Percentiles rank a stretch among this genome's conserved stretches.
Conservation (phyloP, 2,797 vertebrate species). For the Melanotaenia maccullochi region DNA sequence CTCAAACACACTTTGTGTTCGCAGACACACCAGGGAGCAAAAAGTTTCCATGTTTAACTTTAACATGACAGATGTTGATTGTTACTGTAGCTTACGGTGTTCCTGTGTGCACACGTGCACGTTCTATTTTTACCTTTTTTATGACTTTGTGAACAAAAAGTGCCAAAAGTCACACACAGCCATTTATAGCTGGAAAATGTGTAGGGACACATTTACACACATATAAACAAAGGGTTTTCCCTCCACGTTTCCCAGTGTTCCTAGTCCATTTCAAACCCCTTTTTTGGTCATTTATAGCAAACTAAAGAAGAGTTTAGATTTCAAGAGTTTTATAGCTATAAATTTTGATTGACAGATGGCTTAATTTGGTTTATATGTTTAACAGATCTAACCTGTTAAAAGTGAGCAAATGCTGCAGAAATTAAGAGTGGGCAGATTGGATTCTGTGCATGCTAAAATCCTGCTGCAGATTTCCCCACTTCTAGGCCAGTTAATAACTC, state of each 20-base stretch:
- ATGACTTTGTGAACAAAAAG: constrained; percentile 53
- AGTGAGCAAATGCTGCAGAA: constrained; percentile 1
- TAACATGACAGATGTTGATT: constrained; percentile 76
- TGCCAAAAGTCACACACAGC: constrained; percentile 33
- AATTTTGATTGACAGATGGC: constrained; percentile 3
- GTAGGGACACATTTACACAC: constrained; percentile 40
- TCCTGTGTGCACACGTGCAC: constrained; percentile 20
- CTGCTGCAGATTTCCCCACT: neutral
- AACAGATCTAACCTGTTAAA: constrained; percentile 7
- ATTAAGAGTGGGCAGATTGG: constrained; percentile 2
- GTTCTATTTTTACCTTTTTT: constrained; percentile 63
- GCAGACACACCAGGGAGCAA: constrained; percentile 36
- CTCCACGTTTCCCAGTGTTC: constrained; percentile 37
- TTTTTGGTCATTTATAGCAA: constrained; percentile 1
- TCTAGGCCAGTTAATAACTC: neutral
- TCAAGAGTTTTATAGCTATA: constrained; percentile 6
- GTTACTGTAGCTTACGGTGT: constrained; percentile 51
- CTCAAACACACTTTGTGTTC: neutral
- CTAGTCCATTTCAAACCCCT: neutral
- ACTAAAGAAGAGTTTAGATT: neutral
- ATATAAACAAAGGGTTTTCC: constrained; percentile 33
- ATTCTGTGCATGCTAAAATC: neutral
- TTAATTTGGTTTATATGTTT: constrained; percentile 21
- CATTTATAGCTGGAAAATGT: constrained; percentile 58
- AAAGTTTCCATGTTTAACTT: constrained; percentile 78